Evolutionary conservation across 2,888 invertebrate genomes (phyloP).

Genomic region (Galeopsomyia nigrocyanea): DNA sequence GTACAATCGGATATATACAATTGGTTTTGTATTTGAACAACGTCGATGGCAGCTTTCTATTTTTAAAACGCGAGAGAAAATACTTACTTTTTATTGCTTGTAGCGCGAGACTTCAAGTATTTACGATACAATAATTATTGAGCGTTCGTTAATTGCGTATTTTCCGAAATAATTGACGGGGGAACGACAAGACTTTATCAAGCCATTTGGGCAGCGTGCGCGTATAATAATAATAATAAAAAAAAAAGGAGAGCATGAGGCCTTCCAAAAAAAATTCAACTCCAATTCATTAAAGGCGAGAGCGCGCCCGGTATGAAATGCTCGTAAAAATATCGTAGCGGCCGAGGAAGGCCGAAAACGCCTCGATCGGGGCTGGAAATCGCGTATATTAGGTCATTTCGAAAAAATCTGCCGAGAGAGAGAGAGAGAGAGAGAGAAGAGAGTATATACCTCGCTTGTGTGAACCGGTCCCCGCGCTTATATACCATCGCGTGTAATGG

Average conservation of each 20-base stretch:
- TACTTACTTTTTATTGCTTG: no score
- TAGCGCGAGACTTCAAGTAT: no score
- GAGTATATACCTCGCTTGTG: no score
- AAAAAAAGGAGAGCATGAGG: neutral
- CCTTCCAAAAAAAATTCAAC: slow-evolving; percentile 9
- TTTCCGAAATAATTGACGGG: slow-evolving; percentile 20
- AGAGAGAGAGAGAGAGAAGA: no score
- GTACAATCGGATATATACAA: no score
- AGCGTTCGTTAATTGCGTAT: neutral
- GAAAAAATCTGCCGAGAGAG: slow-evolving; percentile 36
- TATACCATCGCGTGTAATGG: slow-evolving; percentile 40
- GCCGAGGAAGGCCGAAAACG: slow-evolving; percentile 7
- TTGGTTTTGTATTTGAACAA: no score
- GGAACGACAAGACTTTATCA: slow-evolving; percentile 17
- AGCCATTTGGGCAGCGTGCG: neutral
- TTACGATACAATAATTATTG: no score
- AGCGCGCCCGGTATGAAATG: slow-evolving; percentile 3
- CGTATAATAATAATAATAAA: no score
- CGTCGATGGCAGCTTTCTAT: no score
- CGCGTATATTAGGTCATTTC: slow-evolving; percentile 39
- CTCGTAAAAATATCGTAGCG: slow-evolving; percentile 30
- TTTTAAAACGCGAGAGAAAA: no score
- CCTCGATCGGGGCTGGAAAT: slow-evolving; percentile 32
- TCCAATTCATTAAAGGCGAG: slow-evolving; percentile 36
- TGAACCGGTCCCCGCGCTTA: slow-evolving; percentile 38